These are phyloP conservation scores for Anoplolepis gracilipes DNA, from an alignment of 1,140 invertebrate species.

Conservation along the genomic window DNA sequence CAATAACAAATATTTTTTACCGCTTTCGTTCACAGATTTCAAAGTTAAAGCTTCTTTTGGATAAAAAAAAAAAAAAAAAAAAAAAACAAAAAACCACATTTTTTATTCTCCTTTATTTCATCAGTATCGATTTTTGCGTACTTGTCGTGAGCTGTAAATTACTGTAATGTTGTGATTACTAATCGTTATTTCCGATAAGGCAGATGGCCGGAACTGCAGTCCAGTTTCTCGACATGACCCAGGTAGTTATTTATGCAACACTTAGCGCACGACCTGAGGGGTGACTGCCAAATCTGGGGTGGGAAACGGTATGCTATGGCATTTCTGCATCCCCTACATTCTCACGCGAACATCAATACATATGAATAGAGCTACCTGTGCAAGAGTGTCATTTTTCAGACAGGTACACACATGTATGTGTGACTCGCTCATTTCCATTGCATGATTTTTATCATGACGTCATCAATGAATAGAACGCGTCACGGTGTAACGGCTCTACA, in stretches of 20 bases:
- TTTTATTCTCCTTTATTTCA: neutral
- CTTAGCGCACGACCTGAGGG: conserved; percentile 16
- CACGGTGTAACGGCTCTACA: conserved; percentile 1
- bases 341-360: conserved; percentile 44
- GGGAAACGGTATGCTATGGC: conserved; percentile 41
- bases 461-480: neutral
- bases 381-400: conserved; percentile 33
- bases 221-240: conserved; percentile 27
- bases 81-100: too few relatives aligned
- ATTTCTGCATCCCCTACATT: conserved; percentile 57
- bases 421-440: neutral
- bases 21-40: neutral
- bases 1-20: neutral
- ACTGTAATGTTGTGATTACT: conserved; percentile 2
- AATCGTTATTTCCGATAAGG: conserved; percentile 51
- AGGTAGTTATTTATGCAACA: conserved; percentile 58
- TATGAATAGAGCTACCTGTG: conserved; percentile 41
- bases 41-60: neutral
- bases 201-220: conserved; percentile 55
- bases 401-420: conserved; percentile 6
- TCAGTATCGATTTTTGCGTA: neutral
- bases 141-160: neutral
- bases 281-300: conserved; percentile 9
- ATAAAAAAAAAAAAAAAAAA: too few relatives aligned
- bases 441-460: conserved; percentile 11